phyloP scores from a whole-genome alignment of 2,888 invertebrate species.

The Acrocyrtus sp. region DNA sequence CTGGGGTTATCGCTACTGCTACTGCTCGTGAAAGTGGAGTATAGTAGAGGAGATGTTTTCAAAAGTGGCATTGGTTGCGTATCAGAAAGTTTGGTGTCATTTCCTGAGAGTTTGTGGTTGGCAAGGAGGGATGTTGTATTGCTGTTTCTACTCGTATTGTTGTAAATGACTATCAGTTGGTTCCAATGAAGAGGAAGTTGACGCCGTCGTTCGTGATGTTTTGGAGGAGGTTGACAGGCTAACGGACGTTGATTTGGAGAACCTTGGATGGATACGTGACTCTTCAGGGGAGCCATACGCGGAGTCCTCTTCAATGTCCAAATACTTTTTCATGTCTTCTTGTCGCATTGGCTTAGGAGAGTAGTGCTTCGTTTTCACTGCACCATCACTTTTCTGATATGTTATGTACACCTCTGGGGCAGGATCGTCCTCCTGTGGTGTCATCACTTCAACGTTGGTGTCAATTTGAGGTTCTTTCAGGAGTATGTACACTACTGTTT shows the following conservation, averaged over 20 bases:
- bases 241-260: conserved; percentile 24
- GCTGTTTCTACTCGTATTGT: no score
- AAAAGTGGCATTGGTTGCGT: no score
- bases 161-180: no score
- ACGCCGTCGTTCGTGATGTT: not conserved
- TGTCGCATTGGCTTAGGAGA: conserved; percentile 31
- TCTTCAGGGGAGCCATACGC: conserved; percentile 9
- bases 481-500: conserved; percentile 54
- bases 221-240: conserved; percentile 16
- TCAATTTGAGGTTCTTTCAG: conserved; percentile 53
- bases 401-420: conserved; percentile 53
- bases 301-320: conserved; percentile 15
- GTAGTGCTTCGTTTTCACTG: conserved; percentile 41
- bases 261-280: conserved; percentile 1
- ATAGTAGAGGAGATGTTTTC: no score
- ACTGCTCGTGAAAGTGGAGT: no score
- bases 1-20: no score
- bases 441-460: conserved; percentile 49
- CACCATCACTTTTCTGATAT: conserved; percentile 47
- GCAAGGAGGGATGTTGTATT: no score
- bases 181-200: not conserved
- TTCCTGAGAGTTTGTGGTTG: no score
- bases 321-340: conserved; percentile 28
- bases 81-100: no score
- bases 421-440: conserved; percentile 29